Percentiles rank a stretch among this genome's conserved stretches.
Evolutionary conservation across 2,113 vertebrate genomes (phyloP).

Genomic region (cat (Felis catus)): DNA sequence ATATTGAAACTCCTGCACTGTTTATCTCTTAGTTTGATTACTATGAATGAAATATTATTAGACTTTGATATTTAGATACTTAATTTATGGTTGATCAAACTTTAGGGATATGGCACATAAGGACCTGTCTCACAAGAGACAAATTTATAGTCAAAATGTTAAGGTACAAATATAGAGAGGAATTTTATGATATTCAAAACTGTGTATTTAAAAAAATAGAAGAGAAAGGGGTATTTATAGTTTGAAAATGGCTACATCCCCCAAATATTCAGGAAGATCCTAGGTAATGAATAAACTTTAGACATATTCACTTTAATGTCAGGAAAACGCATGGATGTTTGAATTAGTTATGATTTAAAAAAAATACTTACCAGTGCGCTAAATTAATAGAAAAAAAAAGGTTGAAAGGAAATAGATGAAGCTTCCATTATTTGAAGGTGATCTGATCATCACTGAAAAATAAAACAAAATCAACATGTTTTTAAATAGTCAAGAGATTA

Average conservation of each 20-base stretch:
- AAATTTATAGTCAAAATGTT: background rate
- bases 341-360: background rate
- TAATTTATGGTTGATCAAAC: background rate
- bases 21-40: background rate
- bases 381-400: background rate
- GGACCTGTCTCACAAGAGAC: background rate
- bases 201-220: background rate
- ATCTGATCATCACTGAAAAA: background rate
- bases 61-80: background rate
- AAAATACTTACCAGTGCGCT: background rate
- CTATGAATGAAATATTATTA: background rate
- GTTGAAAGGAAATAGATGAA: background rate
- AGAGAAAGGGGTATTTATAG: background rate
- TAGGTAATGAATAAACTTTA: background rate
- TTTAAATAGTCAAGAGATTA: background rate
- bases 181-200: background rate
- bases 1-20: background rate
- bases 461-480: background rate
- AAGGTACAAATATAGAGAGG: background rate
- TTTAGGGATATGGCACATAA: background rate
- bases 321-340: background rate
- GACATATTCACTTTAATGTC: background rate
- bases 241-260: background rate
- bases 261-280: background rate
- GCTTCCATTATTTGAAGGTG: background rate